Percentiles rank a stretch among this genome's conserved stretches.
Conservation (phyloP, 2,888 invertebrate genomes). For the Rugalucina vietnamica region DNA sequence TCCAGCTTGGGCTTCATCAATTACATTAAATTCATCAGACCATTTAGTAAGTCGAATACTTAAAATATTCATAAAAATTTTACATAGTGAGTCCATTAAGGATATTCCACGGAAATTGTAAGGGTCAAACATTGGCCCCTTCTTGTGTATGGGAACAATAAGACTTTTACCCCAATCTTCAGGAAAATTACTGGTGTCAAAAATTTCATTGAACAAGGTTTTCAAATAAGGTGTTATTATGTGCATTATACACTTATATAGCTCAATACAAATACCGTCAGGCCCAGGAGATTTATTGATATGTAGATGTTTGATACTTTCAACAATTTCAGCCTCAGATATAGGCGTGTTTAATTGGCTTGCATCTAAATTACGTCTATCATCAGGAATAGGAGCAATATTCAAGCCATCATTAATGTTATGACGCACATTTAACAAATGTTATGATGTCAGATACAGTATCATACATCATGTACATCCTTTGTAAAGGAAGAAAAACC, state of each 20-base stretch:
- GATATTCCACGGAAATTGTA: neutral
- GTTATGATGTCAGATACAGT: too few species aligned
- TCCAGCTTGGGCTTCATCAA: neutral
- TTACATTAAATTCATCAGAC: neutral
- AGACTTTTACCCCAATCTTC: slow-evolving; percentile 10
- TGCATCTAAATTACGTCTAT: neutral
- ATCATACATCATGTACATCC: too few species aligned
- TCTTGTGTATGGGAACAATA: neutral
- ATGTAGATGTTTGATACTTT: too few species aligned
- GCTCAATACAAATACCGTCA: too few species aligned
- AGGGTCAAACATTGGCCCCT: neutral
- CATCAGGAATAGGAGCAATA: neutral
- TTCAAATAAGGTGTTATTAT: neutral
- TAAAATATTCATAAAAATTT: neutral
- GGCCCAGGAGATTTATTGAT: too few species aligned
- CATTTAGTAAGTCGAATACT: neutral
- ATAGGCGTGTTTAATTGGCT: too few species aligned
- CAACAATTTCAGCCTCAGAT: too few species aligned
- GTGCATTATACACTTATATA: too few species aligned
- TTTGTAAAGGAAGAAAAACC: too few species aligned
- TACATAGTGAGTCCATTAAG: neutral
- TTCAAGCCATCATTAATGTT: neutral
- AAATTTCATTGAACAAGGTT: slow-evolving; percentile 20
- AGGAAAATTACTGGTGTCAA: neutral
- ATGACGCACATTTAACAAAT: neutral